Conservation (phyloP, 2,888 invertebrate genomes). For the Cephus spinipes region DNA sequence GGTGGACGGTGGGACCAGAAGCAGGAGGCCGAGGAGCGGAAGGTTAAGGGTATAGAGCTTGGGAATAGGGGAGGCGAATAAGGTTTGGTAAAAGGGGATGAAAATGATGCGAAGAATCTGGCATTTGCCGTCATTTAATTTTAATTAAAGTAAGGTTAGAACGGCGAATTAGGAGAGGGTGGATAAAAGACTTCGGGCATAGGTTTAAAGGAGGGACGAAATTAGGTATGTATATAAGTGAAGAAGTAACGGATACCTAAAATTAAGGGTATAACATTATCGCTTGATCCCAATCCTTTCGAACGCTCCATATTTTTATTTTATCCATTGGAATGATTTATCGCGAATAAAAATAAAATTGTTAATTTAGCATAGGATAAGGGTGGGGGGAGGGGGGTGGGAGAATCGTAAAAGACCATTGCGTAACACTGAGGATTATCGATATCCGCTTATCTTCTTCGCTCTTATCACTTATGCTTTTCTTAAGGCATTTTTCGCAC, state of each 20-base stretch:
- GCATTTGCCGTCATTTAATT: conserved; percentile 63
- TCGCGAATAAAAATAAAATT: no score
- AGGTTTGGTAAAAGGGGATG: conserved; percentile 31
- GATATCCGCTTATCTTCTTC: background rate
- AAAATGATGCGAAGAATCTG: conserved; percentile 52
- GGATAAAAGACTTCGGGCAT: background rate
- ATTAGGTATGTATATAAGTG: background rate
- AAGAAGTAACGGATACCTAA: conserved; percentile 40
- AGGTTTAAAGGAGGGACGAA: no score
- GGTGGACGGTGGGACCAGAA: conserved; percentile 31
- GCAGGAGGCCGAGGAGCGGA: conserved; percentile 29
- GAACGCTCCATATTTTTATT: conserved; percentile 4
- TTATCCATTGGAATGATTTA: conserved; percentile 8
- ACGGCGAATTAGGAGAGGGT: conserved; percentile 12
- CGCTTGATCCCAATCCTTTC: conserved; percentile 12
- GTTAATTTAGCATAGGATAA: no score
- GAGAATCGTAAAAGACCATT: no score
- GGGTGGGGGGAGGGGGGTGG: rapidly evolving
- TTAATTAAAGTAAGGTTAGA: conserved; percentile 61
- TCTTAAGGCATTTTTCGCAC: background rate
- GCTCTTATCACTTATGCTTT: background rate
- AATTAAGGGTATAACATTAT: conserved; percentile 26
- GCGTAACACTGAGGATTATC: no score
- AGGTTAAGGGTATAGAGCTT: conserved; percentile 23
- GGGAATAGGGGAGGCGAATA: conserved; percentile 17